These are phyloP conservation scores for Acomys russatus DNA, from an alignment of 2,797 vertebrate species.

Conservation along the genomic window DNA sequence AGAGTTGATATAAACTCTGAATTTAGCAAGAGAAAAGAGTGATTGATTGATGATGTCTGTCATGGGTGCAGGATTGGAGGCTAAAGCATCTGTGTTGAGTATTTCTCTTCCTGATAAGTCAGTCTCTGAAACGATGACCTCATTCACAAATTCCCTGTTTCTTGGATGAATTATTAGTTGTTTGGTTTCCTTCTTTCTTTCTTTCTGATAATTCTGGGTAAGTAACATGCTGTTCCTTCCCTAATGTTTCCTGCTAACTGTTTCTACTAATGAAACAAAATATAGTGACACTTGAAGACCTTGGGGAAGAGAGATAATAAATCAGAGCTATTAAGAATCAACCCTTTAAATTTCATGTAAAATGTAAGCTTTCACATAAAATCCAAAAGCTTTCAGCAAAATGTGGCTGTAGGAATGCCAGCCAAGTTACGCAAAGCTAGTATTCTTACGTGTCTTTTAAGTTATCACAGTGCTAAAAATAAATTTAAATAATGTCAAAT, in stretches of 20 bases:
- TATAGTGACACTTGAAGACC: constrained; percentile 21
- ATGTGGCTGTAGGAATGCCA: constrained; percentile 56
- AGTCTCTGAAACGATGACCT: constrained; percentile 44
- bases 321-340: constrained; percentile 45
- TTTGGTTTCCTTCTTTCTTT: neutral
- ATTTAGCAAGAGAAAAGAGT: constrained; percentile 11
- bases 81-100: neutral
- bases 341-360: constrained; percentile 54
- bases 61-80: neutral
- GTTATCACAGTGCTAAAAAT: constrained; percentile 37
- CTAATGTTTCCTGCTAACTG: constrained; percentile 43
- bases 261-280: constrained; percentile 52
- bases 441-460: constrained; percentile 1
- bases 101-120: constrained; percentile 26
- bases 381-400: constrained; percentile 54
- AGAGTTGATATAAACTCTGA: constrained; percentile 2
- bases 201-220: neutral
- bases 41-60: constrained; percentile 21
- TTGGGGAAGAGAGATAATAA: constrained; percentile 32
- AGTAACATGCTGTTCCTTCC: constrained; percentile 34
- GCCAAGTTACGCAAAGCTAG: constrained; percentile 41
- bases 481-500: constrained; percentile 58
- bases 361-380: constrained; percentile 50
- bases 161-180: constrained; percentile 19
- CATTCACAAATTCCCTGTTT: constrained; percentile 44